Conservation (phyloP, 2,888 invertebrate genomes). For the Drosophila percnosoma region DNA sequence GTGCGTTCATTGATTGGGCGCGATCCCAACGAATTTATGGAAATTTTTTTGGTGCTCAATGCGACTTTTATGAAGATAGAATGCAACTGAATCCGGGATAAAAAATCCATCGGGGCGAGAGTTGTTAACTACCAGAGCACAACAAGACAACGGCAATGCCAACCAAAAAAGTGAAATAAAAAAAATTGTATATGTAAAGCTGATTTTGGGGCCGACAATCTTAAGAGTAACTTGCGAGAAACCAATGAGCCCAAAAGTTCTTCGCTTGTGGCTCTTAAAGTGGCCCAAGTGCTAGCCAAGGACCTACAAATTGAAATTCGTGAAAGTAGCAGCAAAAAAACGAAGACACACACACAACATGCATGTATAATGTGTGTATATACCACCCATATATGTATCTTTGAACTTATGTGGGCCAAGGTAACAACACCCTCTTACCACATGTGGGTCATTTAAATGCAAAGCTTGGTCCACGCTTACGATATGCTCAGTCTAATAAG, state of each 20-base stretch:
- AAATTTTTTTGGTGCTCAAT: constrained; percentile 56
- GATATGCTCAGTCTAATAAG: constrained; percentile 70
- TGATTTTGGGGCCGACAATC: constrained; percentile 34
- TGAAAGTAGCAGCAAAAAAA: constrained; percentile 11
- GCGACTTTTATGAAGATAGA: constrained; percentile 78
- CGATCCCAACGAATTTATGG: constrained; percentile 69
- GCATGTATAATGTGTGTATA: background rate
- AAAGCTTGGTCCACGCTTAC: constrained; percentile 70
- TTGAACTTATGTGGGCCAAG: constrained; percentile 58
- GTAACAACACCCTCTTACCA: constrained; percentile 36
- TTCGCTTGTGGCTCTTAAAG: constrained; percentile 51
- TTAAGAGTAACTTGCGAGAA: constrained; percentile 34
- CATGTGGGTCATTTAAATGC: constrained; percentile 75
- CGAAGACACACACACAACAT: constrained; percentile 4
- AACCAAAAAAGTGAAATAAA: background rate
- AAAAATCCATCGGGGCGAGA: constrained; percentile 8
- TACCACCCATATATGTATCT: background rate
- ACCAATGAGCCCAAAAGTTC: constrained; percentile 58
- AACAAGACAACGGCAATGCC: constrained; percentile 33
- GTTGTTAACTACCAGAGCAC: constrained; percentile 34
- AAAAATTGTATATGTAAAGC: constrained; percentile 26
- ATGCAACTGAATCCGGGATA: constrained; percentile 64
- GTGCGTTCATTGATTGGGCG: constrained; percentile 72
- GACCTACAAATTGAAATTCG: constrained; percentile 56
- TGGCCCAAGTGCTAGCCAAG: constrained; percentile 48